phyloP scores from a whole-genome alignment of 2,888 invertebrate species.

The Lasiommata megera region DNA sequence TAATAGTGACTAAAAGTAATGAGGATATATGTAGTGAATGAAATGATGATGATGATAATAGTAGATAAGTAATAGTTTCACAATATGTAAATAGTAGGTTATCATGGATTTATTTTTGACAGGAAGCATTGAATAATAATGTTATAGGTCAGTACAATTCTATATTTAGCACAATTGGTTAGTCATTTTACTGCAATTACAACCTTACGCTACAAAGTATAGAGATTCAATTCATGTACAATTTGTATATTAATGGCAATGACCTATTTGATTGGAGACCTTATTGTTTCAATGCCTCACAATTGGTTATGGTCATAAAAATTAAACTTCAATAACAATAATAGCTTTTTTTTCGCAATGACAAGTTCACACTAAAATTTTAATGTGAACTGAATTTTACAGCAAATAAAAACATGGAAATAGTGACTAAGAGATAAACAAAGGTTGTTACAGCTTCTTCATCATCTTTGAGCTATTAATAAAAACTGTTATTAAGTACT shows the following conservation, averaged over 20 bases:
- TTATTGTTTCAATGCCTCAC: constrained; percentile 42
- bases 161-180: constrained; percentile 24
- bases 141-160: constrained; percentile 19
- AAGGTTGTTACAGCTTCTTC: no score
- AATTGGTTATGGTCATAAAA: constrained; percentile 41
- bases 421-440: no score
- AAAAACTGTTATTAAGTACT: no score
- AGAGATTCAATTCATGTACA: constrained; percentile 21
- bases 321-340: constrained; percentile 16
- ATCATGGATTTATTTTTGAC: neutral
- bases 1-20: no score
- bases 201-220: constrained; percentile 16
- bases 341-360: neutral
- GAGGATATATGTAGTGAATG: no score
- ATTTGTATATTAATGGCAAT: constrained; percentile 36
- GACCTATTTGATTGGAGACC: constrained; percentile 43
- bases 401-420: no score
- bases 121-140: constrained; percentile 9
- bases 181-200: neutral
- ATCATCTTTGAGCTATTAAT: no score
- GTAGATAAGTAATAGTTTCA: no score
- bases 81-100: neutral
- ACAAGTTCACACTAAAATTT: neutral
- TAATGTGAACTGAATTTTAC: no score
- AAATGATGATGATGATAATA: no score